Evolutionary conservation across 2,888 invertebrate genomes (phyloP).

Genomic region (Aphodius sticticus): DNA sequence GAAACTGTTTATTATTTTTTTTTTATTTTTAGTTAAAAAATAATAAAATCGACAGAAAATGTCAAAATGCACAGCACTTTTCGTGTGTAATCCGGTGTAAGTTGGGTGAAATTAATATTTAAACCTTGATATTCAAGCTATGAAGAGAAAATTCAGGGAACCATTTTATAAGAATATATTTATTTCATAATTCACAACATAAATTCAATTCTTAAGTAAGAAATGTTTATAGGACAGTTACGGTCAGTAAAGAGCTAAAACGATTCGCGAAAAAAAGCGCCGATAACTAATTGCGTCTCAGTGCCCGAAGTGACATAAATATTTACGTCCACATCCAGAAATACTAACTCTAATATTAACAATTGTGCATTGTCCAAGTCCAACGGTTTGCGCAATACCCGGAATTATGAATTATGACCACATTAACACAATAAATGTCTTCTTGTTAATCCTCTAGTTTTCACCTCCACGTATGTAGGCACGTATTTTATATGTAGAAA

Average conservation of each 20-base stretch:
- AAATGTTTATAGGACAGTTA: neutral
- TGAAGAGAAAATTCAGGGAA: no score
- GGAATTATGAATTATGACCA: neutral
- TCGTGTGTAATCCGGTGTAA: no score
- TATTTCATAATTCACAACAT: no score
- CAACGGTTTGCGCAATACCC: neutral
- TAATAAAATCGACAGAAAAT: no score
- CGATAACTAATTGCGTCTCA: neutral
- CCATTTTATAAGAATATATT: no score
- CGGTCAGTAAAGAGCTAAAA: neutral
- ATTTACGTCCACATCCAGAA: neutral
- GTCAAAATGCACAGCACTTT: no score
- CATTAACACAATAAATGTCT: neutral
- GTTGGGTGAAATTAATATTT: no score
- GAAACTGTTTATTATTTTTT: no score
- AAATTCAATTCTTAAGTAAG: no score
- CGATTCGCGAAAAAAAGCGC: neutral
- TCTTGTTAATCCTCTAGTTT: neutral
- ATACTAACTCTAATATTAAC: neutral
- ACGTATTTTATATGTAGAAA: neutral
- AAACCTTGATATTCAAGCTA: no score
- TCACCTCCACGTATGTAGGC: neutral
- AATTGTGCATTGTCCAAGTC: conserved; percentile 4
- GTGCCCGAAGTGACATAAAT: neutral
- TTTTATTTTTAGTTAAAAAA: no score